Evolutionary conservation across 2,797 vertebrate species (phyloP).

Genomic region (Squalus acanthias): DNA sequence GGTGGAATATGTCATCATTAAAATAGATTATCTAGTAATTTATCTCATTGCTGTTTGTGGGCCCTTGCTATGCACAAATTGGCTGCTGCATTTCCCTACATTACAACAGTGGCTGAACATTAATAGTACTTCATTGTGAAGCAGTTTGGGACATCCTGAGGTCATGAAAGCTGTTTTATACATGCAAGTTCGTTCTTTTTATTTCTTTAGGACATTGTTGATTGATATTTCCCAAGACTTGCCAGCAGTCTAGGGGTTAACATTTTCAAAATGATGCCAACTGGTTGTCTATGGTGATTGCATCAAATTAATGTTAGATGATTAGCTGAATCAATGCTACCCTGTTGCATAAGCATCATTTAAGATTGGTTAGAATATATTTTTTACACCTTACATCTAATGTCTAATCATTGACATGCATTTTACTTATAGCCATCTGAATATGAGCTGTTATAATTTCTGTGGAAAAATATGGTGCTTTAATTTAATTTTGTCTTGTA

Average conservation of each 20-base stretch:
- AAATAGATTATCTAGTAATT: neutral
- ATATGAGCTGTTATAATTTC: neutral
- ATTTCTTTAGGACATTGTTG: neutral
- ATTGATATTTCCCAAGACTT: neutral
- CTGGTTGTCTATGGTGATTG: slow-evolving; percentile 2
- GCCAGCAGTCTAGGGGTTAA: neutral
- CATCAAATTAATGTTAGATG: neutral
- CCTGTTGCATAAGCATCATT: slow-evolving; percentile 8
- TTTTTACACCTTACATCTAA: neutral
- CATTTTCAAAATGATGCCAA: slow-evolving; percentile 5
- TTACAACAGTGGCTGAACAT: neutral
- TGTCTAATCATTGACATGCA: neutral
- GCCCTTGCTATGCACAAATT: neutral
- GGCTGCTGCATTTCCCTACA: neutral
- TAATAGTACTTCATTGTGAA: neutral
- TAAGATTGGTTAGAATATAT: neutral
- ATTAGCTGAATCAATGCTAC: neutral
- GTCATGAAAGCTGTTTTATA: neutral
- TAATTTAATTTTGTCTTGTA: neutral
- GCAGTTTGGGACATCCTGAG: neutral
- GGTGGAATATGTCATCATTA: neutral
- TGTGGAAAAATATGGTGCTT: neutral
- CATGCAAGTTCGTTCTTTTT: neutral
- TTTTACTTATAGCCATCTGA: neutral
- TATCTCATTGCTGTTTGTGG: neutral